Percentiles rank a stretch among this genome's conserved stretches.
phyloP scores from a whole-genome alignment of 1,140 invertebrate genomes.

The Lethrus apterus region DNA sequence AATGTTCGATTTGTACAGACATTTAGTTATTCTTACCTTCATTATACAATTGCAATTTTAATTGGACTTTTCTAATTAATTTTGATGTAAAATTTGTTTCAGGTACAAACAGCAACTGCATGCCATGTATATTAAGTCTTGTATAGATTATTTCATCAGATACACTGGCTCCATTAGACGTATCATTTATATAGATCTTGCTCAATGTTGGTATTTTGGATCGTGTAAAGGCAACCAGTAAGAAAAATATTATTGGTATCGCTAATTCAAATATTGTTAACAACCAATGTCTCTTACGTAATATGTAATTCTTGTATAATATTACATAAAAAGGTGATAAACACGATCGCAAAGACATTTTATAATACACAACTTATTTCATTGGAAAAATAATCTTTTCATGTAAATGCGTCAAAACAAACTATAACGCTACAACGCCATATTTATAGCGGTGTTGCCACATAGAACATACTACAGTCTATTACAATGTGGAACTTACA shows the following conservation, averaged over 20 bases:
- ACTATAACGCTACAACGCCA: too few species aligned
- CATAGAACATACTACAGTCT: too few species aligned
- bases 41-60: slow-evolving; percentile 32
- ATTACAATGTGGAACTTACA: too few species aligned
- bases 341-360: too few species aligned
- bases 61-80: slow-evolving; percentile 37
- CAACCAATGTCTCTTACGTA: slow-evolving; percentile 40
- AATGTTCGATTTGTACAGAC: neutral
- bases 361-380: too few species aligned
- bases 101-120: slow-evolving; percentile 39
- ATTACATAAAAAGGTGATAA: slow-evolving; percentile 16
- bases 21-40: slow-evolving; percentile 31
- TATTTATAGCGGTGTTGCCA: too few species aligned
- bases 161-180: slow-evolving; percentile 21
- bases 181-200: slow-evolving; percentile 25
- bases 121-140: slow-evolving; percentile 16
- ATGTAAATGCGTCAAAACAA: too few species aligned
- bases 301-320: slow-evolving; percentile 42
- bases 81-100: slow-evolving; percentile 27
- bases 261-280: slow-evolving; percentile 40
- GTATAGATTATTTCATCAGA: slow-evolving; percentile 8
- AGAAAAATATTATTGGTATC: slow-evolving; percentile 37
- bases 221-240: slow-evolving; percentile 33
- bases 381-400: too few species aligned
- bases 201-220: slow-evolving; percentile 28